Evolutionary conservation across 2,888 invertebrate species (phyloP).

Genomic region (Polymixis flavicincta): DNA sequence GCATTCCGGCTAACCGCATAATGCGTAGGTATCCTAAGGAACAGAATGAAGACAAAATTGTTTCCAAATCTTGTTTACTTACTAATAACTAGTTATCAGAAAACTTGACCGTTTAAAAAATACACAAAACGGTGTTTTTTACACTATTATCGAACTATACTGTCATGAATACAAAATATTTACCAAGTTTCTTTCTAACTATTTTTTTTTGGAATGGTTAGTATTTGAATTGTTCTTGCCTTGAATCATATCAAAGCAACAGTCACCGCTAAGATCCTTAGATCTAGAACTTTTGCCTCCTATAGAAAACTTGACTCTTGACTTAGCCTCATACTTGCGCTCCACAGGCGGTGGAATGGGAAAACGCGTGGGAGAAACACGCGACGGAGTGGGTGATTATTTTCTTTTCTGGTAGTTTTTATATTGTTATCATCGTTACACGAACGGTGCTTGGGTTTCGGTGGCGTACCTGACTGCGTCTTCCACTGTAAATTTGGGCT

Average conservation of each 20-base stretch:
- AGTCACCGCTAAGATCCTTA: slow-evolving; percentile 73
- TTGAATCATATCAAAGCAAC: slow-evolving; percentile 71
- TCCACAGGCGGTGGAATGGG: not conserved
- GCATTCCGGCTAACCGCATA: too few species aligned
- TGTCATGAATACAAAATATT: slow-evolving; percentile 10
- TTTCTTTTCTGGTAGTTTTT: not conserved
- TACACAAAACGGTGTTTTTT: slow-evolving; percentile 9
- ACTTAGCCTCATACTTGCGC: slow-evolving; percentile 25
- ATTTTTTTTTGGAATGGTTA: not conserved
- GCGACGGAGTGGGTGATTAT: not conserved
- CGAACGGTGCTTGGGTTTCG: not conserved
- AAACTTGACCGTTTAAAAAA: slow-evolving; percentile 19
- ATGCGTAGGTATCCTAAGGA: too few species aligned
- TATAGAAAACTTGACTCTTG: slow-evolving; percentile 71
- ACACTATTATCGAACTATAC: slow-evolving; percentile 1
- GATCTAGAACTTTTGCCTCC: slow-evolving; percentile 76
- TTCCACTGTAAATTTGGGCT: slow-evolving; percentile 71
- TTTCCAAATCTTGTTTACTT: slow-evolving; percentile 41
- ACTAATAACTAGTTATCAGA: slow-evolving; percentile 5
- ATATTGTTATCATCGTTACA: not conserved
- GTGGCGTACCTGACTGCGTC: slow-evolving; percentile 69
- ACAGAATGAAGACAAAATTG: slow-evolving; percentile 6
- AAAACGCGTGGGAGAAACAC: not conserved
- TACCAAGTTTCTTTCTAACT: not conserved
- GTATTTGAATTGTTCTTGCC: slow-evolving; percentile 33